Conservation (phyloP, 2,888 invertebrate species). For the Rambutsinella grinnellia region DNA sequence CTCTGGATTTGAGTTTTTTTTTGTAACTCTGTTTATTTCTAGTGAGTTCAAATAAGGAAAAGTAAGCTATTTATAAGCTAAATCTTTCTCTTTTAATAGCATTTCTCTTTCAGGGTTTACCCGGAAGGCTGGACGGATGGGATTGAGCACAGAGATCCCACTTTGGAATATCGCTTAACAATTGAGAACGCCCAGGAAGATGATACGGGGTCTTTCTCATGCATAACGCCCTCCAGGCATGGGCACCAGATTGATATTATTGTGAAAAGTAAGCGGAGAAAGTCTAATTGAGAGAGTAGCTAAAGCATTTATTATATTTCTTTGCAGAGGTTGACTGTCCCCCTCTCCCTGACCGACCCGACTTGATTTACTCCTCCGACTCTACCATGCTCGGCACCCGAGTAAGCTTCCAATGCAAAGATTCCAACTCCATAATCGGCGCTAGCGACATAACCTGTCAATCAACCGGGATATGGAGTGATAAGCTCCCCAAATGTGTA, state of each 20-base stretch:
- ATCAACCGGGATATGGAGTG: conserved; percentile 88
- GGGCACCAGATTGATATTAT: conserved; percentile 84
- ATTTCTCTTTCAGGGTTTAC: conserved; percentile 76
- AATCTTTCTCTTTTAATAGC: too few relatives aligned
- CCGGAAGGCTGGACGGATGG: conserved; percentile 87
- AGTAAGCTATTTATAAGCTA: too few relatives aligned
- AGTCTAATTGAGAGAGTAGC: conserved; percentile 70
- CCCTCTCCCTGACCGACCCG: conserved; percentile 79
- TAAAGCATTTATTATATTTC: neutral
- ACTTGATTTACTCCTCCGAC: conserved; percentile 80
- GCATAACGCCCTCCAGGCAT: conserved; percentile 87
- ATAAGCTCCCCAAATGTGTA: conserved; percentile 85
- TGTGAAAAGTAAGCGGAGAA: conserved; percentile 82
- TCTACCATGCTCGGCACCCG: conserved; percentile 82
- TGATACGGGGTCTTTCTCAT: conserved; percentile 87
- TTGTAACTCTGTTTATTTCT: too few relatives aligned
- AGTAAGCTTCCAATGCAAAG: conserved; percentile 81
- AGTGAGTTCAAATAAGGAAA: too few relatives aligned
- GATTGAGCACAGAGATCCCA: conserved; percentile 79
- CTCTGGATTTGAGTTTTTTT: neutral
- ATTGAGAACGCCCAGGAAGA: conserved; percentile 85
- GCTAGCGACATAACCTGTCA: conserved; percentile 80
- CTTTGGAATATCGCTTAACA: conserved; percentile 84
- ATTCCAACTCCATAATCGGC: conserved; percentile 85
- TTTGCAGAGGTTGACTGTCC: conserved; percentile 81